Base-by-base conservation (phyloP, 2,888 invertebrate genomes). In the Beris morrisii region DNA sequence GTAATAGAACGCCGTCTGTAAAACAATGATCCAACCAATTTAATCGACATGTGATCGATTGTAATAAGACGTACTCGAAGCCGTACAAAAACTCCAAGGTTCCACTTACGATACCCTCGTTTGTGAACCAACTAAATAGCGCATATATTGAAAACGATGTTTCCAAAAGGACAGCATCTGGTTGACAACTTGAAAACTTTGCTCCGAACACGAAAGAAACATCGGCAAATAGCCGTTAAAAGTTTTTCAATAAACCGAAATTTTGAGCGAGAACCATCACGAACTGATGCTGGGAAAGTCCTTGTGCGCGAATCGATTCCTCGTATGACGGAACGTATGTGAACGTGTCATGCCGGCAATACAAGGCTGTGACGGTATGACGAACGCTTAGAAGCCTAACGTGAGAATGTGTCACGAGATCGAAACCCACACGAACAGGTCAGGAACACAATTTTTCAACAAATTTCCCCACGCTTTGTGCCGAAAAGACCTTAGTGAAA, bases 401-500 rank as follows among this genome's bases (percentile, higher is more conserved):
- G 65, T 65, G 65, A 56, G 65, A 65, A 65, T 50, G 65, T 44
- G 9, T 50, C 50, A 28, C 31, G 48, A 55, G 50, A 65, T 65
- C 56, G 57, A 65, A 56, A 65, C 55, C 55, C 65, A 56, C 48
- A 5, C 48, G 38, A 48, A 45, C 43, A 56, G 65, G 56, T 56
- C 38, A 55, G 55, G 48, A 55, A 56, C 56, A 56, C 65, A 38
- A 38, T 38, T 38, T 38, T 9, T 7, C 38, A 38, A 38, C 5
- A 38, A 38, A 7, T 7, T 38, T 38, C 5, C 38, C 9, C 38
- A 9, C 9, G 38, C 9, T 7, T 56, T 65, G 50, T 65, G 57
- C 57, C 65, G 65, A 65, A 65, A 65, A 65, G 55, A 56, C 55
- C 55, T 65, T 56, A 46, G 57, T 65, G 65, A 65, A 65, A 56